A percentile compares a stretch with the other conserved stretches of the same genome.
phyloP scores from a whole-genome alignment of 2,113 vertebrate genomes.

The Silurus glanis region DNA sequence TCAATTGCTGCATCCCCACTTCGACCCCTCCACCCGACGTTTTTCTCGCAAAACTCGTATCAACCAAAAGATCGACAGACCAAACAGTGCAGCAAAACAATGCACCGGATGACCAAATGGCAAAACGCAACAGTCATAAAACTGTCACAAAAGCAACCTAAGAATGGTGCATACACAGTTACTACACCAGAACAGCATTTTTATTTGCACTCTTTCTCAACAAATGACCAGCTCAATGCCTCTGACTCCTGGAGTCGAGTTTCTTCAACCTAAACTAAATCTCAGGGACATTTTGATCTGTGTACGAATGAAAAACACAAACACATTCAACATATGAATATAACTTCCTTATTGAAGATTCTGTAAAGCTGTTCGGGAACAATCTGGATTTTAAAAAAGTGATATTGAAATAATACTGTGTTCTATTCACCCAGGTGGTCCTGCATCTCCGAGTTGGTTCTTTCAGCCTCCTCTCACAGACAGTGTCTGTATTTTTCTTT shows the following conservation, averaged over 20 bases:
- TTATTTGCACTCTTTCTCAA: not conserved
- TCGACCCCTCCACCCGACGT: not conserved
- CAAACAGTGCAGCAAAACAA: conserved; percentile 21
- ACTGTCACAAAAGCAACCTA: not conserved
- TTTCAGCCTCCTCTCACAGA: not conserved
- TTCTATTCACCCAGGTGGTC: not conserved
- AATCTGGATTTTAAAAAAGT: not conserved
- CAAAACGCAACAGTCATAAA: not conserved
- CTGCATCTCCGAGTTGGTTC: not conserved
- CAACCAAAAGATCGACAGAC: conserved; percentile 24
- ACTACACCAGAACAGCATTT: not conserved
- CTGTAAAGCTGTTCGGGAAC: too few species aligned
- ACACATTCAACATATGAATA: too few species aligned
- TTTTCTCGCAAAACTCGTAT: conserved; percentile 21
- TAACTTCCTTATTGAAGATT: too few species aligned
- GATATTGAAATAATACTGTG: not conserved
- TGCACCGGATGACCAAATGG: conserved; percentile 5
- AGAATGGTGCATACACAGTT: not conserved
- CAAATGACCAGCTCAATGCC: not conserved
- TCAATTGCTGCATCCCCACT: conserved; percentile 23
- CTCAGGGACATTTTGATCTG: not conserved
- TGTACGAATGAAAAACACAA: too few species aligned
- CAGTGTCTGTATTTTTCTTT: conserved; percentile 1
- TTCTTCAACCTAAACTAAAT: not conserved
- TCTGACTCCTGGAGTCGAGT: not conserved